phyloP scores from a whole-genome alignment of 1,140 invertebrate species.

The Cherax quadricarinatus region DNA sequence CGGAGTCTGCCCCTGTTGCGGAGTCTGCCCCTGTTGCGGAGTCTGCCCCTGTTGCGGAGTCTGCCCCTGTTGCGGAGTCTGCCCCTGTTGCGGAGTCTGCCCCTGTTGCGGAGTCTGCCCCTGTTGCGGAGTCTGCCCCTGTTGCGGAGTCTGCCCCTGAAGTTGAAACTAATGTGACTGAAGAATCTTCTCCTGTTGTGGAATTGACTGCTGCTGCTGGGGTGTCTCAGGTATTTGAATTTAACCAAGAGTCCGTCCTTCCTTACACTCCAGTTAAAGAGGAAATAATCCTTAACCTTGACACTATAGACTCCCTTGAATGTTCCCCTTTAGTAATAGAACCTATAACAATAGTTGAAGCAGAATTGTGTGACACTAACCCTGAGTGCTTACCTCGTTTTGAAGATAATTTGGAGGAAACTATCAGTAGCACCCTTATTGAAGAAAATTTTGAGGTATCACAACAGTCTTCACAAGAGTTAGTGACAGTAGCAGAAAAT shows the following conservation, averaged over 20 bases:
- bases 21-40: constrained; percentile 31
- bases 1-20: neutral
- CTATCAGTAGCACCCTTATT: neutral
- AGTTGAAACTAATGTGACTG: neutral
- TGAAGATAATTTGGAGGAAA: constrained; percentile 23
- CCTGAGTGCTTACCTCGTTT: neutral
- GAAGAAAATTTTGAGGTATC: constrained; percentile 7
- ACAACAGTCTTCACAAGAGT: neutral
- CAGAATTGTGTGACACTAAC: constrained; percentile 46
- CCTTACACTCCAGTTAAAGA: constrained; percentile 40
- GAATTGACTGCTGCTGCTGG: neutral
- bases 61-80: constrained; percentile 31
- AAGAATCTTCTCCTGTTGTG: neutral
- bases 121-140: constrained; percentile 31
- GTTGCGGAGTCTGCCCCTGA: constrained; percentile 2
- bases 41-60: constrained; percentile 15
- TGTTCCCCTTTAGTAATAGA: constrained; percentile 42
- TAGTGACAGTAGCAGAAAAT: neutral
- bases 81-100: constrained; percentile 33
- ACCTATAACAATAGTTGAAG: constrained; percentile 38
- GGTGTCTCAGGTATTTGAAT: constrained; percentile 48
- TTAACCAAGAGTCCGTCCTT: constrained; percentile 7
- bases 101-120: constrained; percentile 37
- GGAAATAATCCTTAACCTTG: constrained; percentile 13
- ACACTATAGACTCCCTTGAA: constrained; percentile 4